Evolutionary conservation across 2,797 vertebrate species (phyloP).

Genomic region (Scleropages formosus): DNA sequence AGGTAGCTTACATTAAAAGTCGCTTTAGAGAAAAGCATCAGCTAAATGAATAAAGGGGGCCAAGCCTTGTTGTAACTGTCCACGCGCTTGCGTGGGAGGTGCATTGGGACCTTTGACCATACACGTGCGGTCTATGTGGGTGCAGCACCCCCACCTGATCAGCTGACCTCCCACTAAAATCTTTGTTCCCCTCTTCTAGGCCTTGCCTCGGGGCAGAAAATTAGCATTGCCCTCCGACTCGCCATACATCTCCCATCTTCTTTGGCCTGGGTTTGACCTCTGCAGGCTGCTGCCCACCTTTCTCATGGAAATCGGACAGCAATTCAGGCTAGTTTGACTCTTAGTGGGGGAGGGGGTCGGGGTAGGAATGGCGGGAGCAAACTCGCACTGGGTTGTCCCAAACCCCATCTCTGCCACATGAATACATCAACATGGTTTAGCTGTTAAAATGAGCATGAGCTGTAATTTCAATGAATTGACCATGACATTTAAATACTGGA

Average conservation of each 20-base stretch:
- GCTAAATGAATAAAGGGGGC: too few species aligned
- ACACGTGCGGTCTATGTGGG: slow-evolving; percentile 52
- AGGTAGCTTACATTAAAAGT: too few species aligned
- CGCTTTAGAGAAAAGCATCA: too few species aligned
- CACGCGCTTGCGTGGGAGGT: background rate
- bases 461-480: background rate
- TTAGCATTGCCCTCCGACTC: slow-evolving; percentile 52
- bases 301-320: slow-evolving; percentile 53
- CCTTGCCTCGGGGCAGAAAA: slow-evolving; percentile 51
- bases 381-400: slow-evolving; percentile 29
- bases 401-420: background rate
- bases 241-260: slow-evolving; percentile 46
- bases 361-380: slow-evolving; percentile 33
- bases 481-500: background rate
- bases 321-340: slow-evolving; percentile 46
- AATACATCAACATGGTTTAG: too few species aligned
- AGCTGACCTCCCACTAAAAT: slow-evolving; percentile 43
- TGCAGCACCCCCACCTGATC: slow-evolving; percentile 37
- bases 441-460: background rate
- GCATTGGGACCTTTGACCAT: slow-evolving; percentile 49
- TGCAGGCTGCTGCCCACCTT: slow-evolving; percentile 45
- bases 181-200: slow-evolving; percentile 51
- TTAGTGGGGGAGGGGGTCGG: slow-evolving; percentile 37
- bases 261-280: slow-evolving; percentile 47
- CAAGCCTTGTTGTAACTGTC: background rate